Evolutionary conservation across 2,113 vertebrate species (phyloP).

Genomic region (Chelonoidis abingdonii): DNA sequence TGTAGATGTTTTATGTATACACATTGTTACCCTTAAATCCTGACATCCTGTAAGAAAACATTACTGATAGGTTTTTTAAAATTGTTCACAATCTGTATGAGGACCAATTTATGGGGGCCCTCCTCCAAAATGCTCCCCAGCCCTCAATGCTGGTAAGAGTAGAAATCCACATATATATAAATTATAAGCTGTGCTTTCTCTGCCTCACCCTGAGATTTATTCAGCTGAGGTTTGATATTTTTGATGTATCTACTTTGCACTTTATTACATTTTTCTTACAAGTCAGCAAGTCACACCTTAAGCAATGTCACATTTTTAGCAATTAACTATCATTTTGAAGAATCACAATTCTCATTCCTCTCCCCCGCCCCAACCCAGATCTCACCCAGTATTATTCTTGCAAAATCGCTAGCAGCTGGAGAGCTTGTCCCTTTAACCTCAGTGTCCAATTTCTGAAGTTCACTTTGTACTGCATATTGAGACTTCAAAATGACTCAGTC

Average conservation of each 20-base stretch:
- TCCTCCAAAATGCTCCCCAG: background rate
- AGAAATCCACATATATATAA: constrained; percentile 21
- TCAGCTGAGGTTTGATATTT: constrained; percentile 36
- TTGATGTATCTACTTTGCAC: constrained; percentile 47
- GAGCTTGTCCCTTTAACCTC: constrained; percentile 47
- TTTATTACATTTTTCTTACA: constrained; percentile 65
- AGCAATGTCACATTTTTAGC: constrained; percentile 52
- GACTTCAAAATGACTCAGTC: constrained; percentile 19
- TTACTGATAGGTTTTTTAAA: constrained; percentile 6
- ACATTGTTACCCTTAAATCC: background rate
- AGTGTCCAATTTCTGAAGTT: constrained; percentile 55
- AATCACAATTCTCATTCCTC: constrained; percentile 48
- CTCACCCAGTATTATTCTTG: constrained; percentile 52
- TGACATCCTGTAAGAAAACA: background rate
- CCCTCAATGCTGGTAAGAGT: background rate
- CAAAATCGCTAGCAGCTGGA: constrained; percentile 37
- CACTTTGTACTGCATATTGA: constrained; percentile 5
- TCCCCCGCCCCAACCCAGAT: background rate
- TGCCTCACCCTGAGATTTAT: constrained; percentile 11
- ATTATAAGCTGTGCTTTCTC: background rate
- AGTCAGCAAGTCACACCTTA: constrained; percentile 67
- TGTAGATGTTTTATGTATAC: background rate
- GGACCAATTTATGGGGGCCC: background rate
- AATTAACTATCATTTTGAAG: constrained; percentile 71
- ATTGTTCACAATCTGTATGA: background rate